Base-by-base conservation (phyloP, 2,113 vertebrate species). In the Etheostoma cragini region DNA sequence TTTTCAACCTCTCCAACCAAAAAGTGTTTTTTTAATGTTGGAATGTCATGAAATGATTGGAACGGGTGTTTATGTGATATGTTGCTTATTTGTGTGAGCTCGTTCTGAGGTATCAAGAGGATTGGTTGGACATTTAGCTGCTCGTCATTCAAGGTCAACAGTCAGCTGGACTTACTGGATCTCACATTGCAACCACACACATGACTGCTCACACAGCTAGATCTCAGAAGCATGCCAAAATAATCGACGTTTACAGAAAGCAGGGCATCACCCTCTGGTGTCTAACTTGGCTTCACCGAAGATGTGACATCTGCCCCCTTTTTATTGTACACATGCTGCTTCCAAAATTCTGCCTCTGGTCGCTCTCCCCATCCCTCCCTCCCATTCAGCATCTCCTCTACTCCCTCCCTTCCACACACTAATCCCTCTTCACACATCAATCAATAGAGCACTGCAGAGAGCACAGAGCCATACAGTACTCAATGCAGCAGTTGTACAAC, bases 391-490 rank as follows among this genome's bases (percentile, higher is more conserved):
- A 19, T 81, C 78, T 64, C 67, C 17, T 11, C 60, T n/a, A 46
- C n/a, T 49, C 56, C 52, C 52, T 50, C 30, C 82, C 82, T 83
- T 79, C 90, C 82, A 88, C 77, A 81, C 80, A 75, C 90, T 91
- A 93, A 92, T 94, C 93, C 91, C 90, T 94, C 93, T 87, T 91
- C 88, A 90, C 91, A 88, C 89, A 88, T 91, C 87, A 88, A 91
- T 95, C 94, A 89, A 94, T 94, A 90, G 86, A 90, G 89, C 90
- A 89, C 88, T 83, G 89, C 89, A 86, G 91, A 91, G 91, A 68
- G 92, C 87, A 89, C 73, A 52, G 61, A 88, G 82, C 87, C 83
- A 82, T 86, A 91, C 86, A 87, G 81, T 75, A 61, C 85, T 93
- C 90, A 85, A 88, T 88, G 89, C 90, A 81, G 78, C 84, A 88